Percentiles rank a stretch among this genome's conserved stretches.
phyloP scores from a whole-genome alignment of 2,113 vertebrate genomes.

The Eurystomus gularis region DNA sequence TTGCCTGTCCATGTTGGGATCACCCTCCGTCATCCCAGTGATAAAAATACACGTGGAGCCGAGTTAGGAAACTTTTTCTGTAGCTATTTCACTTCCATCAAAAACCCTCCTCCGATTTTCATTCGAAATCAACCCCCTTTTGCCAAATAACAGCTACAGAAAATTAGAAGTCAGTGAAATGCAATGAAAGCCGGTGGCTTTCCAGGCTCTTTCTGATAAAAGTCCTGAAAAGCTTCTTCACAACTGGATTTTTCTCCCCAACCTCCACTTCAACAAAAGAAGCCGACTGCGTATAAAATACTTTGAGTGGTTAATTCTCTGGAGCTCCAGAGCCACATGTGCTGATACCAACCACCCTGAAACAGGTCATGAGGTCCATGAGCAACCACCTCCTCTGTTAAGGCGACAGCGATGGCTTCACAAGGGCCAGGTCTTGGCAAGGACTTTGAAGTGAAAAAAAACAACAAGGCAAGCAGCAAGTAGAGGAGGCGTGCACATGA shows the following conservation, averaged over 20 bases:
- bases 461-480: not conserved
- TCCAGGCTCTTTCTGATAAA: not conserved
- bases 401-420: not conserved
- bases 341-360: fast-evolving
- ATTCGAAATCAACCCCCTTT: not conserved
- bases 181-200: not conserved
- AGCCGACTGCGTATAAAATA: not conserved
- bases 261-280: not conserved
- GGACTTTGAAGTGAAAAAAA: not conserved
- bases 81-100: not conserved
- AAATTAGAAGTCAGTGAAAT: not conserved
- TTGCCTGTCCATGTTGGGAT: fast-evolving
- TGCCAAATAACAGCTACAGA: not conserved
- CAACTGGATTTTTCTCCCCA: not conserved
- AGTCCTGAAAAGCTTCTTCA: not conserved
- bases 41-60: not conserved
- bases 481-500: fast-evolving
- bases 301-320: not conserved
- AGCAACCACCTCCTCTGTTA: too few relatives aligned
- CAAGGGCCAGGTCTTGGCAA: not conserved
- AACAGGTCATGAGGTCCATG: not conserved
- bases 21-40: fast-evolving
- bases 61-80: not conserved
- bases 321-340: not conserved
- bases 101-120: not conserved